These are phyloP conservation scores for Trachythela sp. DNA, from an alignment of 64 coral and sea anemone genomes.

Conservation along the genomic window DNA sequence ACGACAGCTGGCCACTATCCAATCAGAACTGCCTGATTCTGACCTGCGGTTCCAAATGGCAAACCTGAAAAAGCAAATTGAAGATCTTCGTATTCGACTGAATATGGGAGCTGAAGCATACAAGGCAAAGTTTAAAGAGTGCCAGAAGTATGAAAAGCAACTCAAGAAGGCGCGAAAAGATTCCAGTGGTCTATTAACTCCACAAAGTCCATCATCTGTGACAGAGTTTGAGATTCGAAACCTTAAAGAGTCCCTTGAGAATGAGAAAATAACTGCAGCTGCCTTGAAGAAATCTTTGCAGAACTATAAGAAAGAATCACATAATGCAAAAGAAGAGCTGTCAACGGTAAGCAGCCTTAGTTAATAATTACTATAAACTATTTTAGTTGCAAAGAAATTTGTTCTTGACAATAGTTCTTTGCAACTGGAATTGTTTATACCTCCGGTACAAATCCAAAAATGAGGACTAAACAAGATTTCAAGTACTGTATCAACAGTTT, in stretches of 20 bases:
- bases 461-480: too few relatives aligned
- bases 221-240: slow-evolving; percentile 25
- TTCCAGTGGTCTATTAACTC: background rate
- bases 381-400: too few relatives aligned
- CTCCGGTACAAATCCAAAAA: too few relatives aligned
- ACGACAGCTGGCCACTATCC: slow-evolving; percentile 56
- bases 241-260: slow-evolving; percentile 38
- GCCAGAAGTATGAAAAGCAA: slow-evolving; percentile 53
- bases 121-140: slow-evolving; percentile 91
- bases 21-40: slow-evolving; percentile 54
- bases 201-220: slow-evolving; percentile 34
- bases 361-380: too few relatives aligned
- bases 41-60: slow-evolving; percentile 82
- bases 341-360: background rate
- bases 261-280: slow-evolving; percentile 37
- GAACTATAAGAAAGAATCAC: background rate
- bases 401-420: too few relatives aligned
- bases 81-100: slow-evolving; percentile 76
- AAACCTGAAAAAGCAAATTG: slow-evolving; percentile 76
- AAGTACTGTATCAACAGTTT: too few relatives aligned
- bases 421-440: too few relatives aligned
- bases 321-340: background rate
- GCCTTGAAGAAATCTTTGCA: slow-evolving; percentile 38
- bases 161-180: slow-evolving; percentile 47
- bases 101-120: slow-evolving; percentile 96